phyloP scores from a whole-genome alignment of 2,888 invertebrate genomes.

The Drosophila ustulata region DNA sequence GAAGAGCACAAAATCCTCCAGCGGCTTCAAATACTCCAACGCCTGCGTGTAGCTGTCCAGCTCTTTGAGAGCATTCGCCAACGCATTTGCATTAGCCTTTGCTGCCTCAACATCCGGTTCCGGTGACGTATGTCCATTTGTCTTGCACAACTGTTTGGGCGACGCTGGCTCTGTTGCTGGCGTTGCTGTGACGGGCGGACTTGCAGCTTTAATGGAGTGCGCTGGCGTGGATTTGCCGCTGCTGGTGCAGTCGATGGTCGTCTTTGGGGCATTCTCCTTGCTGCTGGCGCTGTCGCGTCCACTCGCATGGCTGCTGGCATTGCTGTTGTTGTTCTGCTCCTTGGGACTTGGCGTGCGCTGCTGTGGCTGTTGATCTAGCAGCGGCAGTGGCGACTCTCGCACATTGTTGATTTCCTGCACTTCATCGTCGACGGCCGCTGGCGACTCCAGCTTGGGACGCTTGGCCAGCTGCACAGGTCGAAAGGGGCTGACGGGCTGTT shows the following conservation, averaged over 20 bases:
- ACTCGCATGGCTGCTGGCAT: conserved; percentile 53
- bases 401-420: conserved; percentile 60
- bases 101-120: conserved; percentile 24
- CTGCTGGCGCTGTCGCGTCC: conserved; percentile 72
- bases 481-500: conserved; percentile 68
- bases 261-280: conserved; percentile 67
- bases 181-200: conserved; percentile 35
- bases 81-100: not conserved
- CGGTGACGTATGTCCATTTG: conserved; percentile 65
- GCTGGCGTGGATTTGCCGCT: conserved; percentile 68
- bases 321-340: conserved; percentile 66
- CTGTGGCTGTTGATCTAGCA: conserved; percentile 24
- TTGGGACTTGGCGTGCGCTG: conserved; percentile 37
- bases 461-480: conserved; percentile 67
- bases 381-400: conserved; percentile 31
- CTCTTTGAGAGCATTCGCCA: conserved; percentile 59
- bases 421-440: conserved; percentile 62
- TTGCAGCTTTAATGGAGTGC: conserved; percentile 38
- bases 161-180: conserved; percentile 54
- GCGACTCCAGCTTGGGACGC: conserved; percentile 65
- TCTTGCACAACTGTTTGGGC: conserved; percentile 59
- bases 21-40: conserved; percentile 79
- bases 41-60: conserved; percentile 80
- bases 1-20: conserved; percentile 83
- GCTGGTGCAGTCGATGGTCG: conserved; percentile 48